phyloP scores from a whole-genome alignment of 2,888 invertebrate species.

The Drepana falcataria region DNA sequence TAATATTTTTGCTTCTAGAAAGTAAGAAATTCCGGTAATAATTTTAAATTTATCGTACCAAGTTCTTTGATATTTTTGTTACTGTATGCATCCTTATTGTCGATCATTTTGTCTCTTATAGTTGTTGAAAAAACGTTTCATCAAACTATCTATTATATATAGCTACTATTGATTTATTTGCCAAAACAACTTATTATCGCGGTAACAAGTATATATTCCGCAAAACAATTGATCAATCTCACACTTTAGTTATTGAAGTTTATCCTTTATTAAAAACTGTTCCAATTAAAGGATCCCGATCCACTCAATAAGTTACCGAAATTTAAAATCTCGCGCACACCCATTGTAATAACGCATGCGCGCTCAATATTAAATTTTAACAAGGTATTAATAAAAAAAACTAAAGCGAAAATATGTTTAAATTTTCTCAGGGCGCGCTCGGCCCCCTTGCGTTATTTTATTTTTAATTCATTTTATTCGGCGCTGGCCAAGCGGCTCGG shows the following conservation, averaged over 20 bases:
- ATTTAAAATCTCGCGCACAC: slow-evolving; percentile 74
- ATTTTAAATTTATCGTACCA: too few species aligned
- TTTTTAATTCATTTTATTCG: slow-evolving; percentile 79
- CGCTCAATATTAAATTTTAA: slow-evolving; percentile 79
- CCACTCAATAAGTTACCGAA: slow-evolving; percentile 72
- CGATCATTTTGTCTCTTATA: too few species aligned
- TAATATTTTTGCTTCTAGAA: too few species aligned
- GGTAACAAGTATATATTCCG: slow-evolving; percentile 18
- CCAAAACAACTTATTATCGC: too few species aligned
- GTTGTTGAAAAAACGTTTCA: too few species aligned
- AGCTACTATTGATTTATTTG: too few species aligned
- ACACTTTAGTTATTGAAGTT: slow-evolving; percentile 48
- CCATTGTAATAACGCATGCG: slow-evolving; percentile 77
- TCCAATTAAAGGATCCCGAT: slow-evolving; percentile 66
- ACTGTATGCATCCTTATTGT: too few species aligned
- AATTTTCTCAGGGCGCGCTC: slow-evolving; percentile 74
- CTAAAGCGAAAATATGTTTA: slow-evolving; percentile 75
- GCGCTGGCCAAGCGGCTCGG: slow-evolving; percentile 63
- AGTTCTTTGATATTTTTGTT: too few species aligned
- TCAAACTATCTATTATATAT: too few species aligned
- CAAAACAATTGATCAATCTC: slow-evolving; percentile 42
- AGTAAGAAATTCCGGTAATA: too few species aligned
- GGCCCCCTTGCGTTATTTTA: slow-evolving; percentile 69
- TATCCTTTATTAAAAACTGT: slow-evolving; percentile 68
- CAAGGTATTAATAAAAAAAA: slow-evolving; percentile 80